Evolutionary conservation across 1,140 invertebrate species (phyloP).

Genomic region (Calosoma granatense): DNA sequence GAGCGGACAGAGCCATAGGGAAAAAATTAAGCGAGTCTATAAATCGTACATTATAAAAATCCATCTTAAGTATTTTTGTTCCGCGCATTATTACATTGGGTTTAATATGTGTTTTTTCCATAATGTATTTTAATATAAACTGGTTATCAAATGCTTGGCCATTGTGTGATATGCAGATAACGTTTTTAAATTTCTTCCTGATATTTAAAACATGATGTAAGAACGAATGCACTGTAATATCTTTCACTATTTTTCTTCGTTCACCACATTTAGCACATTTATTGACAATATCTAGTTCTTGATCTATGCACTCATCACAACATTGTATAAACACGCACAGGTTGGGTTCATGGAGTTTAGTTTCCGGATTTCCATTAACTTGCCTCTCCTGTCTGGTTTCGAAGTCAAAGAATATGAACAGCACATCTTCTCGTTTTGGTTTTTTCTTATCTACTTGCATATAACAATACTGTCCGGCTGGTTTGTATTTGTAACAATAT

Average conservation of each 20-base stretch:
- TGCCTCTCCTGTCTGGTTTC: slow-evolving; percentile 7
- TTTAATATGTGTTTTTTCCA: slow-evolving; percentile 11
- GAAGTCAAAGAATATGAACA: slow-evolving; percentile 13
- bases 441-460: not conserved
- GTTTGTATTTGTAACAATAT: not conserved
- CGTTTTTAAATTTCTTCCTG: slow-evolving; percentile 1
- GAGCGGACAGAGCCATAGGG: slow-evolving; percentile 18
- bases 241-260: not conserved
- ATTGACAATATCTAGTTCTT: not conserved
- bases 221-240: too few relatives aligned
- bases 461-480: not conserved
- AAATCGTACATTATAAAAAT: slow-evolving; percentile 17
- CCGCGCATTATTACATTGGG: slow-evolving; percentile 19
- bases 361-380: not conserved
- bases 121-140: slow-evolving; percentile 22
- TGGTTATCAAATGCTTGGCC: slow-evolving; percentile 21
- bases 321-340: not conserved
- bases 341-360: not conserved
- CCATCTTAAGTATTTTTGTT: slow-evolving; percentile 12
- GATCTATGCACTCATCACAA: not conserved
- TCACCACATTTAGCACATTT: not conserved
- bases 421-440: not conserved
- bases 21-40: slow-evolving; percentile 27
- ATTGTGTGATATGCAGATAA: slow-evolving; percentile 22
- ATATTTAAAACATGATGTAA: too few relatives aligned